Conservation (phyloP, 2,113 vertebrate species). For the Origma solitaria region DNA sequence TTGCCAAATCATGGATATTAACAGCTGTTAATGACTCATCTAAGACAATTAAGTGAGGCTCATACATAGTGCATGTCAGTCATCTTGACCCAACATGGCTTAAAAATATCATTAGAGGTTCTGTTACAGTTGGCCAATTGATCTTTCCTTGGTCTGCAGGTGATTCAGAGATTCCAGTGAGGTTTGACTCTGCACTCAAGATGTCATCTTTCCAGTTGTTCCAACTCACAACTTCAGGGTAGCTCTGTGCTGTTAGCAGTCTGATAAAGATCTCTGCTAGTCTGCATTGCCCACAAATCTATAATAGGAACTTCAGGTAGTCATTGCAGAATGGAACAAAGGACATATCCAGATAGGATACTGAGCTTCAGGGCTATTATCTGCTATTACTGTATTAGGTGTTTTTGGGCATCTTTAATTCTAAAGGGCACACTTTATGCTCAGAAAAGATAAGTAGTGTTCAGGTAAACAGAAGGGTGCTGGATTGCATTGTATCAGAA, state of each 20-base stretch:
- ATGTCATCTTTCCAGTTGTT: background rate
- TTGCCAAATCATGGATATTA: background rate
- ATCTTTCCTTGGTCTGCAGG: rapidly evolving
- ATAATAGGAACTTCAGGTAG: background rate
- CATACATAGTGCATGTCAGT: rapidly evolving
- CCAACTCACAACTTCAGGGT: background rate
- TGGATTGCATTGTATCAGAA: background rate
- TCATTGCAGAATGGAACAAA: background rate
- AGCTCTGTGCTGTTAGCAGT: background rate
- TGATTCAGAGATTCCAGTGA: background rate
- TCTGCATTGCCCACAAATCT: background rate
- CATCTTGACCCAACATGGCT: background rate
- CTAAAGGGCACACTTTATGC: background rate
- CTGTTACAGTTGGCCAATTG: background rate
- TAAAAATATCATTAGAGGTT: background rate
- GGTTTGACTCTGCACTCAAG: background rate
- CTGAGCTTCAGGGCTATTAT: background rate
- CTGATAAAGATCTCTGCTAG: background rate
- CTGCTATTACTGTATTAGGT: background rate
- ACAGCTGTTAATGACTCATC: background rate
- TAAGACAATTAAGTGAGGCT: background rate
- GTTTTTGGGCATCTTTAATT: background rate
- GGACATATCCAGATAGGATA: background rate
- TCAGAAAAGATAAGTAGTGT: background rate
- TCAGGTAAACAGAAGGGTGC: background rate